Base-by-base conservation (phyloP, 2,888 invertebrate species). In the Sisyra nigra region DNA sequence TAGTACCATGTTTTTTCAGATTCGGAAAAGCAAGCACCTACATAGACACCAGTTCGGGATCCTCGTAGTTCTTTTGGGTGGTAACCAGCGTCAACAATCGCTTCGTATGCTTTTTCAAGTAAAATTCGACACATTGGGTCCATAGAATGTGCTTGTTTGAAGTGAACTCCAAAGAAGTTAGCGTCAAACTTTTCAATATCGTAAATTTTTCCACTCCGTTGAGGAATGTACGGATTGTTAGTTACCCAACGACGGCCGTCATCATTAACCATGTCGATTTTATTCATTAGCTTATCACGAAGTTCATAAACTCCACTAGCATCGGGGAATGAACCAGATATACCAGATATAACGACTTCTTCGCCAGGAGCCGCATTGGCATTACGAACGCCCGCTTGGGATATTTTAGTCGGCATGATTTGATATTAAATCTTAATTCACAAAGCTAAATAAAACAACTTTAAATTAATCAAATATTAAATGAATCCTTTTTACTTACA, bases 221-320 rank as follows among this genome's bases (percentile, higher is more conserved):
- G 56, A 1, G 72, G 72, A 11, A 72, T 63, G 51, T 72, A 71
- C 3, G 67, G 65, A 51, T 71, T 76, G 11, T 69, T 68, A 19
- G 73, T 66, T 45, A 72, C 69, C 88, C 87, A 91, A 49, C 88
- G 70, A 33, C 79, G 69, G 48, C 75, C 74, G 54, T 84, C 83
- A 15, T 77, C 82, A 42, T 85, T 84, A 45, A 91, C 76, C 68
- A 92, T 74, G 55, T 93, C 89, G 50, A 82, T 73, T 60, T 82
- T 81, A 55, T 79, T 76, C 52, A 79, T 73, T n/a, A 89, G 67
- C 53, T 79, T 79, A 42, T 78, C 65, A 54, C 71, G 65, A 34
- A 87, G 76, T 50, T 85, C 76, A 40, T 71, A 61, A 44, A 87
- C 71, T 51, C 79, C 80, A 48, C 78, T 73, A 0, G 83, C 82